Conservation (phyloP, 1,140 invertebrate species). For the Holcopasites calliopsidis region DNA sequence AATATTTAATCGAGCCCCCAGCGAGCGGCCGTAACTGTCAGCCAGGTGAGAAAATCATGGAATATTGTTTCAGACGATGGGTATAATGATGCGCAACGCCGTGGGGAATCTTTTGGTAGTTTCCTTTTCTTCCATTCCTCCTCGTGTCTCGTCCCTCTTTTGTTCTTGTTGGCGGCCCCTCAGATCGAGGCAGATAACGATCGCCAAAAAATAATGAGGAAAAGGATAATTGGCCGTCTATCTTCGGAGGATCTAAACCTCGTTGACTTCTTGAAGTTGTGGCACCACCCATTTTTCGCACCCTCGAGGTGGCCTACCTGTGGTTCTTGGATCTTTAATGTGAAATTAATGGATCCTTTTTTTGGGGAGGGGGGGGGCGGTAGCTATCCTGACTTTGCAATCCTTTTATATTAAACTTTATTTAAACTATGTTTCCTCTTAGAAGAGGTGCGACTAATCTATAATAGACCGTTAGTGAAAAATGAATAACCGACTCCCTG, state of each 20-base stretch:
- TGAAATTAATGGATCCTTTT: neutral
- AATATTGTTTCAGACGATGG: slow-evolving; percentile 49
- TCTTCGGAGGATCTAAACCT: slow-evolving; percentile 19
- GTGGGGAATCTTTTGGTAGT: slow-evolving; percentile 30
- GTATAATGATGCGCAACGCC: slow-evolving; percentile 47
- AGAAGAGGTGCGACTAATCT: too few species aligned
- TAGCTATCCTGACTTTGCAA: neutral
- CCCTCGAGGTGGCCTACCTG: neutral
- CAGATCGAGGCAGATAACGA: slow-evolving; percentile 48
- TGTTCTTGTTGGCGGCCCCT: neutral
- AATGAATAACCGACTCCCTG: too few species aligned
- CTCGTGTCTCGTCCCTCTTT: neutral
- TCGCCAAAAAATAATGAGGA: slow-evolving; percentile 49
- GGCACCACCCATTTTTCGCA: slow-evolving; percentile 26
- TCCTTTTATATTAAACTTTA: too few species aligned
- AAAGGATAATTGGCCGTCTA: slow-evolving; percentile 48
- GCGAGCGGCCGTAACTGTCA: slow-evolving; percentile 38
- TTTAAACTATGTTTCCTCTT: too few species aligned
- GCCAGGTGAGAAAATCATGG: slow-evolving; percentile 67
- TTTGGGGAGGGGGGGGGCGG: neutral
- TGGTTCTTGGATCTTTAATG: neutral
- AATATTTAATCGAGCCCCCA: slow-evolving; percentile 66
- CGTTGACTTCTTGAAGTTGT: slow-evolving; percentile 3
- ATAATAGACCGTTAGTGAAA: too few species aligned
- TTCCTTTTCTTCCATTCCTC: neutral